phyloP scores from a whole-genome alignment of 2,113 vertebrate species.

The Peromyscus polionotus region DNA sequence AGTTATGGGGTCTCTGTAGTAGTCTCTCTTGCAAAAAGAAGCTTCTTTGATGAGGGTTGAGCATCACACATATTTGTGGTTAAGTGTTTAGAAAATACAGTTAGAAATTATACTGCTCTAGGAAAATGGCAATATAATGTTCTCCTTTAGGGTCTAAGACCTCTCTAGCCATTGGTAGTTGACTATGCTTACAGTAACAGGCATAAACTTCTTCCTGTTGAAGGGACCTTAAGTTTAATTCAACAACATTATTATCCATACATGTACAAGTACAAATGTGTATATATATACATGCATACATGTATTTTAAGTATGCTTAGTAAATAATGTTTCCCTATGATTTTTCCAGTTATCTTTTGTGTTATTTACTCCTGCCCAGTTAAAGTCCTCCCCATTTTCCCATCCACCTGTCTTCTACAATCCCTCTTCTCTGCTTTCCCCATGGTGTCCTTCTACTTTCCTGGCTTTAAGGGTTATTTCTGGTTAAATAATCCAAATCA shows the following conservation, averaged over 20 bases:
- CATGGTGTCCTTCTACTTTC: not conserved
- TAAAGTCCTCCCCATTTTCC: not conserved
- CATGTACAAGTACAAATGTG: not conserved
- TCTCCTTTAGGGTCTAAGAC: not conserved
- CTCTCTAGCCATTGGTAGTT: not conserved
- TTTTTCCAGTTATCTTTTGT: not conserved
- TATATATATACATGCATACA: not conserved
- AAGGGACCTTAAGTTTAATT: not conserved
- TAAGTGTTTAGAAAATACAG: not conserved
- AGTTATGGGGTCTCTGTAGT: not conserved
- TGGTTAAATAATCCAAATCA: not conserved
- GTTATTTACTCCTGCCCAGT: not conserved
- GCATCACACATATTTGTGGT: no score
- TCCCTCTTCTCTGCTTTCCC: not conserved
- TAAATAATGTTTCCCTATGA: not conserved
- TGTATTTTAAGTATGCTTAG: not conserved
- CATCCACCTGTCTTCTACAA: not conserved
- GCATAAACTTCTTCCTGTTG: not conserved
- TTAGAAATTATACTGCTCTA: not conserved
- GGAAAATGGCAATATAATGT: not conserved
- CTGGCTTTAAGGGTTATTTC: not conserved
- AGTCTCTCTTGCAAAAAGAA: not conserved
- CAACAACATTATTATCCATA: not conserved
- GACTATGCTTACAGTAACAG: not conserved
- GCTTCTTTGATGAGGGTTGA: not conserved